Evolutionary conservation across 2,113 vertebrate species (phyloP), one percentile per base, ranked within the genome.

Genomic region (Epinephelus cyanopodus): DNA sequence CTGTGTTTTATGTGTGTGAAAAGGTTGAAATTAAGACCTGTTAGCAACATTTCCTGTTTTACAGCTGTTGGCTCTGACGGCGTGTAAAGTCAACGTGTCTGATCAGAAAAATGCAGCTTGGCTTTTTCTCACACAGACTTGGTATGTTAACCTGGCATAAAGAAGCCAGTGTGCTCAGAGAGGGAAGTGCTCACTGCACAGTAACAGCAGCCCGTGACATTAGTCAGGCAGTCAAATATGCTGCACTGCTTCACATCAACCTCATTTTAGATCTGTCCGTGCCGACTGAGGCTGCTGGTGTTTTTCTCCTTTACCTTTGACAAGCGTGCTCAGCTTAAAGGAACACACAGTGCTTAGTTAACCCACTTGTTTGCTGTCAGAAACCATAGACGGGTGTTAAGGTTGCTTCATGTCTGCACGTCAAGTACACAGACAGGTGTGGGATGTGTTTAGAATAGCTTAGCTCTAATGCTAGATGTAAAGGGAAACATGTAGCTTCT

Each of bases 151-250:
- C 56, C 42, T 79, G 2, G 1, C 25, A 72, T 71, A 74, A 77
- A 86, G 85, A 42, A 18, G 25, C 23, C 61, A 58, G 64, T 68
- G 57, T 85, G 58, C 67, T 81, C 56, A 3, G 65, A 76, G 52
- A 29, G 53, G 29, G 72, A 66, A 66, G 80, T 74, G 70, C 58
- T 63, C 2, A n/a, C 62, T 77, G 50, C 53, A 54, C 53, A 70
- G 63, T 71, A 60, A 62, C 56, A 18, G 71, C 77, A 63, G 66
- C 23, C 75, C 54, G 62, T 57, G 61, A 77, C 80, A 69, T 73
- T 57, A 74, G 74, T 53, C 53, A 25, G 53, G 45, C 72, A 72
- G 74, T 75, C 74, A 83, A 69, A 82, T 54, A 48, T 37, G 48
- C 45, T 47, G 77, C 76, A 48, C 62, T 42, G 69, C 70, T 85